Conservation (phyloP, 2,888 invertebrate species). For the Pharmacophagus antenor region DNA sequence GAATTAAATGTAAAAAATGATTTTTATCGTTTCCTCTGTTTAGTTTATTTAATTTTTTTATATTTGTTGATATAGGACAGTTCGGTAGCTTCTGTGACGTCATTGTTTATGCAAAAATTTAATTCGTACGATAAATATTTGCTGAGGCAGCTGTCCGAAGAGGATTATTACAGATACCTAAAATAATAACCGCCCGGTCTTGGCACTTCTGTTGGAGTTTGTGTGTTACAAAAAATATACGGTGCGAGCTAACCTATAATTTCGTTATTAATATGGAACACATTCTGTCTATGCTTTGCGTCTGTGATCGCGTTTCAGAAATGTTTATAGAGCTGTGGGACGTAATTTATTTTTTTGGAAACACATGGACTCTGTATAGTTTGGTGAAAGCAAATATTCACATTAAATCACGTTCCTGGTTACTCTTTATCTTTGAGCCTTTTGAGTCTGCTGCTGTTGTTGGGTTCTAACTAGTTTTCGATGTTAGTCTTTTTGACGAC, state of each 20-base stretch:
- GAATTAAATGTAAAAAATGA: too few species aligned
- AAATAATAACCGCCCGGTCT: slow-evolving; percentile 73
- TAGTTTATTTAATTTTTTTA: not conserved
- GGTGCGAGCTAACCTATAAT: slow-evolving; percentile 67
- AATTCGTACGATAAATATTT: slow-evolving; percentile 74
- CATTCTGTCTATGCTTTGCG: slow-evolving; percentile 73
- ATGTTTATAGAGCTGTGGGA: slow-evolving; percentile 32
- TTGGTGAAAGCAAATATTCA: not conserved
- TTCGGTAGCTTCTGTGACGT: not conserved
- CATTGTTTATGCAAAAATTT: slow-evolving; percentile 35
- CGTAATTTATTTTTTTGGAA: slow-evolving; percentile 20
- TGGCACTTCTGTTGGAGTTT: slow-evolving; percentile 77
- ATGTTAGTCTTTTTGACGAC: too few species aligned
- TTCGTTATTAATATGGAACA: slow-evolving; percentile 79
- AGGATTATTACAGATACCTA: slow-evolving; percentile 65
- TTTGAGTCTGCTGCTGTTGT: too few species aligned
- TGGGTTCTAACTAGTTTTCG: too few species aligned
- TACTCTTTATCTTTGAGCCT: too few species aligned
- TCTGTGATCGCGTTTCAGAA: slow-evolving; percentile 67
- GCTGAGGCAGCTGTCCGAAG: slow-evolving; percentile 73
- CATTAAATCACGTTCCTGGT: too few species aligned
- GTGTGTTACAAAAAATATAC: slow-evolving; percentile 70
- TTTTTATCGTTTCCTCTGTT: not conserved
- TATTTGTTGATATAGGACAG: not conserved
- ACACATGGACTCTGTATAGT: not conserved